These are phyloP conservation scores for Varanus salvator DNA, from an alignment of 2,113 vertebrate genomes.

Conservation along the genomic window DNA sequence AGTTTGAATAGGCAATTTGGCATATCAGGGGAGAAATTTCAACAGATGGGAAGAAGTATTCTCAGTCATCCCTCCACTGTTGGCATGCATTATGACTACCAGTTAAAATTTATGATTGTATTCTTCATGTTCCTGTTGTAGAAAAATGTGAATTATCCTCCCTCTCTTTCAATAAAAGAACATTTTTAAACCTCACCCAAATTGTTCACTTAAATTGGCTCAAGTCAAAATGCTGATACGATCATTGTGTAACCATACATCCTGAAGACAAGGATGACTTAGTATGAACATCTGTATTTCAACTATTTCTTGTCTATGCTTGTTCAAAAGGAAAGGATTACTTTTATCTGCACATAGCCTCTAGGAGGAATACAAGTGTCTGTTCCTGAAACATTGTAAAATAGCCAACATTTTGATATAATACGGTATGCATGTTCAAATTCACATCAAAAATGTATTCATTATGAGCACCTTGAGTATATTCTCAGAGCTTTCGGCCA, in stretches of 20 bases:
- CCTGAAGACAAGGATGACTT: neutral
- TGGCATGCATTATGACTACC: neutral
- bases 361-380: constrained; percentile 39
- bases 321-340: constrained; percentile 29
- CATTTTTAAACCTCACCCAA: neutral
- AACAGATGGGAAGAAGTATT: neutral
- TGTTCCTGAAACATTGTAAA: constrained; percentile 46
- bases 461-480: neutral
- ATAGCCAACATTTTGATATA: constrained; percentile 40
- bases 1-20: no score
- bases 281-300: constrained; percentile 28
- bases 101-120: neutral
- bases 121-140: neutral
- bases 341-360: constrained; percentile 47
- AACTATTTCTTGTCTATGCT: constrained; percentile 17
- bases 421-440: constrained; percentile 38
- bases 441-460: neutral
- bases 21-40: no score
- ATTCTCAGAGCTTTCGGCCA: neutral
- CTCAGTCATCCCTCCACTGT: neutral
- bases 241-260: neutral
- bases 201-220: neutral
- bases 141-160: neutral
- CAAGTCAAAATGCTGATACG: neutral
- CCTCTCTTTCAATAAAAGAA: neutral